These are phyloP conservation scores for Hozukius guyotensis DNA, from an alignment of 2,797 vertebrate species.

Conservation along the genomic window DNA sequence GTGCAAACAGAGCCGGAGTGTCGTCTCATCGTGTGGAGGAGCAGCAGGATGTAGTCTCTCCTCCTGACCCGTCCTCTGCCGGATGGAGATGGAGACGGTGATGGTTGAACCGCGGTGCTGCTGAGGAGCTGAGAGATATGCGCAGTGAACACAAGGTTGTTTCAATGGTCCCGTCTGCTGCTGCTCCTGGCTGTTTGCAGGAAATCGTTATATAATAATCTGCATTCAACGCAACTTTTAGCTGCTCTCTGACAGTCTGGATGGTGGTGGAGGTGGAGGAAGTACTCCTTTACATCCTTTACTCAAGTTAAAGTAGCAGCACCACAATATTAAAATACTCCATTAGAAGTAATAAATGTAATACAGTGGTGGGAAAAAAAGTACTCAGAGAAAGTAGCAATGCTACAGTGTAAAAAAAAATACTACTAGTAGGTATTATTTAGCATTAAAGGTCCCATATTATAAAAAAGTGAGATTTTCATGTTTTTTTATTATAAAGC, in stretches of 20 bases:
- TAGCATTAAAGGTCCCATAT: not conserved
- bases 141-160: constrained; percentile 23
- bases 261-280: not conserved
- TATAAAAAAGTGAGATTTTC: too few species aligned
- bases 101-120: not conserved
- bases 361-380: not conserved
- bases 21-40: not conserved
- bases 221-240: constrained; percentile 36
- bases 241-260: not conserved
- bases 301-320: not conserved
- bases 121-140: constrained; percentile 26
- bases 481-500: too few species aligned
- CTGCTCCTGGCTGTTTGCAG: constrained; percentile 18
- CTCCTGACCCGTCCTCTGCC: constrained; percentile 21
- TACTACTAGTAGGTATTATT: not conserved
- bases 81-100: constrained; percentile 3
- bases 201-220: constrained; percentile 40
- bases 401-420: not conserved
- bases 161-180: not conserved
- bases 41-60: constrained; percentile 29
- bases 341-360: not conserved
- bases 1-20: constrained; percentile 26
- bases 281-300: not conserved
- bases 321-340: not conserved
- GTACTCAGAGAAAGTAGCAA: not conserved